Percentiles rank a stretch among this genome's conserved stretches.
Conservation (phyloP, 2,797 vertebrate genomes). For the Aplochiton taeniatus region DNA sequence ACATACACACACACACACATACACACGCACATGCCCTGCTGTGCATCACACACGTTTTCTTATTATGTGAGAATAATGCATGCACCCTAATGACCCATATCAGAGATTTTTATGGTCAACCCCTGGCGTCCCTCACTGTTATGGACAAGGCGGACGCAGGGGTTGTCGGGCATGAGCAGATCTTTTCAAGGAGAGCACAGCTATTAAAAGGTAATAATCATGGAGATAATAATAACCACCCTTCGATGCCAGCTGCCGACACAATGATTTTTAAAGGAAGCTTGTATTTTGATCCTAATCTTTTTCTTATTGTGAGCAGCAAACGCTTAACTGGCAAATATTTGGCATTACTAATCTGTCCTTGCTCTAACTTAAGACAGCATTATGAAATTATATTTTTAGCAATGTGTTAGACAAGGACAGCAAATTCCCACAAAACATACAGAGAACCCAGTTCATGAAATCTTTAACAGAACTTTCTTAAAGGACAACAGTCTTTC, state of each 20-base stretch:
- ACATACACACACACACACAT: conserved; percentile 33
- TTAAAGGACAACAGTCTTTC: too few species aligned
- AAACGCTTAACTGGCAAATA: conserved; percentile 6
- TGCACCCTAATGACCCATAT: too few species aligned
- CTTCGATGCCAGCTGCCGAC: conserved; percentile 29
- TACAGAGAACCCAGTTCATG: too few species aligned
- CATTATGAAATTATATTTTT: not conserved
- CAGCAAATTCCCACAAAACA: too few species aligned
- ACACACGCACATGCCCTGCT: conserved; percentile 26
- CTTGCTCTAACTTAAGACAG: conserved; percentile 23
- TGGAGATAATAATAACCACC: conserved; percentile 13
- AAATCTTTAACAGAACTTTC: too few species aligned
- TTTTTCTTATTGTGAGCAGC: not conserved
- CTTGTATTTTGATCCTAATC: conserved; percentile 15
- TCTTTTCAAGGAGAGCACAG: conserved; percentile 27
- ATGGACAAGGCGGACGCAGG: too few species aligned
- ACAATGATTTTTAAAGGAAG: conserved; percentile 24
- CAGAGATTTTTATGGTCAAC: too few species aligned
- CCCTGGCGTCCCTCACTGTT: too few species aligned
- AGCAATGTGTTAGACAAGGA: too few species aligned
- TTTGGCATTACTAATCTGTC: conserved; percentile 3
- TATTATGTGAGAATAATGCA: too few species aligned
- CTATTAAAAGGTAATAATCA: conserved; percentile 30
- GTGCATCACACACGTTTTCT: conserved; percentile 22
- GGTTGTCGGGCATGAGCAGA: not conserved